Evolutionary conservation across 1,140 invertebrate species (phyloP), one percentile per base, ranked within the genome.

Genomic region (Tetramorium alpestre): DNA sequence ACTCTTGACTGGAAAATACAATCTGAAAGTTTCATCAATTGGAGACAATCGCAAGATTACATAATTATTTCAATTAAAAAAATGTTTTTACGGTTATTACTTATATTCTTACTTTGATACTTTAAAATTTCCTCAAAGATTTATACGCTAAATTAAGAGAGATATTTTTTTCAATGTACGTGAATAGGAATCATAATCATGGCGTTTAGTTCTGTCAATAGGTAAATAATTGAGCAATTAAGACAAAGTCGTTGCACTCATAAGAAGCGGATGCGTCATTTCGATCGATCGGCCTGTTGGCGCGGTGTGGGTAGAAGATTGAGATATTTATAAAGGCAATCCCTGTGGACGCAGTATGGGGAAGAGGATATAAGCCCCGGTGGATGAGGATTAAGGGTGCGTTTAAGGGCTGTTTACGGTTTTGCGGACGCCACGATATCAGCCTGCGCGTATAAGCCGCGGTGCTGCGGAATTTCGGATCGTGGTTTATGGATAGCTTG

Each of bases 351-450:
- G 70, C 22, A 33, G 47, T 49, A 64, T 22, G 51, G 18, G 28
- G 64, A 7, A 47, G 33, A 47, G 54, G 38, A 54, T 41, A 47
- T 85, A 89, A 88, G 84, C 64, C 65, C 85, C 60, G 72, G 67
- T 72, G 77, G 85, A 86, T 76, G 85, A 87, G 89, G 91, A 92
- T 92, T 90, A 92, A 92, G 87, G 89, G 86, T 78, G 72, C 84
- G 88, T 89, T 90, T 92, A 88, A 92, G 91, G 89, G 87, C 86
- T 92, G 91, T 92, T 92, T 92, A 92, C 86, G 89, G 88, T 92
- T 91, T 89, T 86, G 90, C 89, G 89, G 90, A 65, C 60, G 69
- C 65, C 77, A 75, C 28, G 84, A 38, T 69, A 60, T 91, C 81
- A 87, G 89, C 81, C 64, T 70, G 80, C 69, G 88, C 41, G 67